phyloP scores from a whole-genome alignment of 2,888 invertebrate genomes.

The Cetonia aurata region DNA sequence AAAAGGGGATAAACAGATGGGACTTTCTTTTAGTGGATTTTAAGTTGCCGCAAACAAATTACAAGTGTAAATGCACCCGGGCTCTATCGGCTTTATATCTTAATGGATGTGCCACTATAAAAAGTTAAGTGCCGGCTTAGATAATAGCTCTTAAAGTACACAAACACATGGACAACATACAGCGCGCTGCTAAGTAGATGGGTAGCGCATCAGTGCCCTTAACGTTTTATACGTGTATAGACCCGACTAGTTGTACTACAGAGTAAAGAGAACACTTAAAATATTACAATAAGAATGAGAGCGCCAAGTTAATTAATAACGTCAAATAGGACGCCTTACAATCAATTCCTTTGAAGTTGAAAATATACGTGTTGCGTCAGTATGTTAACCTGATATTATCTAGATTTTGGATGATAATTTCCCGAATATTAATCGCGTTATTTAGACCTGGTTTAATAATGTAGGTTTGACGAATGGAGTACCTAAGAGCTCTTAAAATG shows the following conservation, averaged over 20 bases:
- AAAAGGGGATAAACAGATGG: conserved; percentile 18
- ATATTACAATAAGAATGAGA: conserved; percentile 15
- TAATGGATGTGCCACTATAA: conserved; percentile 50
- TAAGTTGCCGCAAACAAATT: conserved; percentile 46
- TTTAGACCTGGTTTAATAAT: too few species aligned
- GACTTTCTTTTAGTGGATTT: conserved; percentile 37
- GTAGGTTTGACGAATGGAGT: too few species aligned
- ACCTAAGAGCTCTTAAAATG: too few species aligned
- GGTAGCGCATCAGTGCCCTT: conserved; percentile 19
- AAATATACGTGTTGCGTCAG: too few species aligned
- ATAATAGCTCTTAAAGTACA: conserved; percentile 40
- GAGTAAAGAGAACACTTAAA: conserved; percentile 1
- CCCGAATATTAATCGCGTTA: too few species aligned
- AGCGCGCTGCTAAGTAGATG: conserved; percentile 1
- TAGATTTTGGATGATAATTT: too few species aligned
- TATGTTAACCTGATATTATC: too few species aligned
- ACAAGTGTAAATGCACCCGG: conserved; percentile 49
- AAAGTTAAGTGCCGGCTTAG: conserved; percentile 50
- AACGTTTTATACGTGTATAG: conserved; percentile 3
- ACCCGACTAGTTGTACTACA: conserved; percentile 3
- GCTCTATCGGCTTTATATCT: conserved; percentile 51
- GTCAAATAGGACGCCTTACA: neutral
- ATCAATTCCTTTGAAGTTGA: too few species aligned
- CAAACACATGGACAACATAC: conserved; percentile 23
- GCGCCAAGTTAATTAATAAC: neutral